Evolutionary conservation across 2,113 vertebrate species (phyloP), one percentile per base, ranked within the genome.

Genomic region (Pollachius pollachius): DNA sequence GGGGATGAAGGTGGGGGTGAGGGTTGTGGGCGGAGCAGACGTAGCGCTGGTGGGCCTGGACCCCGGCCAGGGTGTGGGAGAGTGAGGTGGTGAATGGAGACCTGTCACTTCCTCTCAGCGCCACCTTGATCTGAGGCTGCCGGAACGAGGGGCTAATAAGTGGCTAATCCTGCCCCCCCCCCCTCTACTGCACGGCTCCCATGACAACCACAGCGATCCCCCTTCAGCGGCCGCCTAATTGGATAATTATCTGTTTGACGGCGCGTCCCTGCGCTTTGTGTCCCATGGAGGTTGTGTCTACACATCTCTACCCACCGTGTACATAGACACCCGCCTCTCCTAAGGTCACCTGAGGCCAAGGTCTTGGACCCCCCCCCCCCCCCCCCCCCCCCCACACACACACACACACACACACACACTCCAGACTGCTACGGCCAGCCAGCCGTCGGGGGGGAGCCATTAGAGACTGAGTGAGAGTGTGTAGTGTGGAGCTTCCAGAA

Each of bases 81-180:
- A 82, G 81, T 70, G 21, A 76, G 80, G 74, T 71, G 13, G 72
- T 83, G 84, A 87, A 89, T 79, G 65, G 78, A 48, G 72, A 83
- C 61, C 79, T 90, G 90, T 90, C 89, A 89, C 83, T 89, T 85
- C 75, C 37, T 74, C 84, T 91, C 84, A 90, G 79, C 64, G 4
- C 69, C 15, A 80, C 86, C 89, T 75, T 90, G 85, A 90, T 90
- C 90, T 82, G 71, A 87, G 68, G 75, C 73, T 83, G 74, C 79
- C 81, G 64, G 73, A 90, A 89, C 80, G 72, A 65, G 76, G 68
- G 75, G 81, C 81, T 63, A 79, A 83, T 87, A 88, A 87, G 78
- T 85, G 79, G 81, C 78, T 88, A 85, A 91, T 89, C 90, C 83
- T 63, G 71, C 41, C 41, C 41, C 8, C 8, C 41, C 41, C 41